phyloP scores from a whole-genome alignment of 2,888 invertebrate genomes.

The Xestoiulus laeticollis region DNA sequence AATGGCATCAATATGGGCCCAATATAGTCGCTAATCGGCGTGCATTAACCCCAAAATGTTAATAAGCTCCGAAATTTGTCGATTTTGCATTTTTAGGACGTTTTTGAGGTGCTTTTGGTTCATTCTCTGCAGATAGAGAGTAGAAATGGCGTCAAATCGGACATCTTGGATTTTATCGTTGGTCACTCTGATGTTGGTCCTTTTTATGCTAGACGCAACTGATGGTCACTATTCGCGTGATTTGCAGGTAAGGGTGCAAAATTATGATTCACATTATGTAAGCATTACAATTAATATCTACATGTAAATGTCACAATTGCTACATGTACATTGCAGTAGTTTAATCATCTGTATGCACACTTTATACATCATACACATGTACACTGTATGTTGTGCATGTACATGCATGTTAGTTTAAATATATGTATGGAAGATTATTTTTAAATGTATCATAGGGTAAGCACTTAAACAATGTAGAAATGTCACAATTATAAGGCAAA shows the following conservation, averaged over 20 bases:
- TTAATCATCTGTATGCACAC: too few species aligned
- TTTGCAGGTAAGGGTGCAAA: background rate
- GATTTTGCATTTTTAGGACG: background rate
- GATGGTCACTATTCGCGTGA: background rate
- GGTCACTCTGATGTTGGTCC: background rate
- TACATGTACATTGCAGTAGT: too few species aligned
- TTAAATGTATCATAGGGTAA: too few species aligned
- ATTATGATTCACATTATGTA: too few species aligned
- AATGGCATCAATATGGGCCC: slow-evolving; percentile 26
- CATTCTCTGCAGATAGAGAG: background rate
- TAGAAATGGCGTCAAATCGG: background rate
- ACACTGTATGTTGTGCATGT: too few species aligned
- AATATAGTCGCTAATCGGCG: background rate
- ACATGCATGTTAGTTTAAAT: too few species aligned
- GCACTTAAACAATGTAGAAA: too few species aligned
- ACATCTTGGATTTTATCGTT: background rate
- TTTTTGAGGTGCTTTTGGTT: background rate
- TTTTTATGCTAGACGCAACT: background rate
- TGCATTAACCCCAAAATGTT: background rate
- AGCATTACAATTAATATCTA: too few species aligned
- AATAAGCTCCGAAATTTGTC: background rate
- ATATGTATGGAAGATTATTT: too few species aligned
- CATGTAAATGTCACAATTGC: too few species aligned
- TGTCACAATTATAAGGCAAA: too few species aligned
- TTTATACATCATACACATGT: too few species aligned